These are phyloP conservation scores for Halocynthia roretzi DNA, from an alignment of 23 tunicate genomes.

Conservation along the genomic window DNA sequence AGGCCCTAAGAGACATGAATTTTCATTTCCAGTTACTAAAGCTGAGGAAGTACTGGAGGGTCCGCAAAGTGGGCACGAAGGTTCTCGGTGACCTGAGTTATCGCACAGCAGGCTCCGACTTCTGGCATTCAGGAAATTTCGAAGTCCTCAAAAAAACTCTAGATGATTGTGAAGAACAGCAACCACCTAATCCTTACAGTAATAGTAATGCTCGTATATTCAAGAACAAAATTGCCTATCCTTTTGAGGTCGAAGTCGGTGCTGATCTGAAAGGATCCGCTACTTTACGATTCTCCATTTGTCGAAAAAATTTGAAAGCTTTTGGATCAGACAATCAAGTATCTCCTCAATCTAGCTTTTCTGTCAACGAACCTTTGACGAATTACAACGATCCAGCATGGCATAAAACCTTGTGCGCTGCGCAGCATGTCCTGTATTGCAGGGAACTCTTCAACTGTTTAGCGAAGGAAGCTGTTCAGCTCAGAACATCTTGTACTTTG, in stretches of 20 bases:
- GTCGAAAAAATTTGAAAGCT: background rate
- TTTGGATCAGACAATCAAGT: background rate
- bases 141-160: slow-evolving; percentile 74
- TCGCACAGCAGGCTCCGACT: slow-evolving; percentile 75
- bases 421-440: slow-evolving; percentile 84
- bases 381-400: slow-evolving; percentile 44
- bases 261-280: slow-evolving; percentile 7
- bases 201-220: too few relatives aligned
- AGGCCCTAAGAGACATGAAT: slow-evolving; percentile 15
- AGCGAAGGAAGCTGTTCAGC: slow-evolving; percentile 76
- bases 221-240: too few relatives aligned
- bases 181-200: too few relatives aligned
- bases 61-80: slow-evolving; percentile 68
- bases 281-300: background rate
- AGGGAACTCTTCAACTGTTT: slow-evolving; percentile 60
- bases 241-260: slow-evolving; percentile 8
- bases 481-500: slow-evolving; percentile 30
- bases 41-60: slow-evolving; percentile 70
- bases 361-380: background rate
- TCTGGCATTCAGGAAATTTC: slow-evolving; percentile 63
- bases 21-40: slow-evolving; percentile 66
- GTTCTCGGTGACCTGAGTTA: slow-evolving; percentile 83
- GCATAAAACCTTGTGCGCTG: slow-evolving; percentile 65
- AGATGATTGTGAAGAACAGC: slow-evolving; percentile 34
- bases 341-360: too few relatives aligned